Evolutionary conservation across 2,888 invertebrate species (phyloP).

Genomic region (Omphaloscelis lunosa): DNA sequence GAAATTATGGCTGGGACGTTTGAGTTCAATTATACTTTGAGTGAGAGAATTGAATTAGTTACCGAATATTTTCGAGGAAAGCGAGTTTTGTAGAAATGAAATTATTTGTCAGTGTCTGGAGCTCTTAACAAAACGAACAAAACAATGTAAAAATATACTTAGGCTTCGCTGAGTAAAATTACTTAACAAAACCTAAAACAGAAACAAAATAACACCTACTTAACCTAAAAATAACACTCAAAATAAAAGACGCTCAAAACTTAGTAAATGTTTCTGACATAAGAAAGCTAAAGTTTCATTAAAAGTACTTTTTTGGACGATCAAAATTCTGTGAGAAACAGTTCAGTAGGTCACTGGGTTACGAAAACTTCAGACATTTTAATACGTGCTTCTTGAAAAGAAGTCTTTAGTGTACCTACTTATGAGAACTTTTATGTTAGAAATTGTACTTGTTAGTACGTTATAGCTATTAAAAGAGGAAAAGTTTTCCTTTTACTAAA

Average conservation of each 20-base stretch:
- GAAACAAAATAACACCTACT: conserved; percentile 19
- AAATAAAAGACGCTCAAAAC: conserved; percentile 33
- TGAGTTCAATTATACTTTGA: conserved; percentile 39
- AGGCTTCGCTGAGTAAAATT: neutral
- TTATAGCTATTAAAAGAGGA: conserved; percentile 8
- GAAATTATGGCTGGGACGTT: conserved; percentile 31
- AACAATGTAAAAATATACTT: neutral
- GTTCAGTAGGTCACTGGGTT: conserved; percentile 58
- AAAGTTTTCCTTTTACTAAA: neutral
- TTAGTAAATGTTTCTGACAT: conserved; percentile 39
- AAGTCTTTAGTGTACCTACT: conserved; percentile 27
- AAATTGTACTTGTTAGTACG: conserved; percentile 4
- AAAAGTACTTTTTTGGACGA: conserved; percentile 49
- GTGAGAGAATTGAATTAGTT: conserved; percentile 26
- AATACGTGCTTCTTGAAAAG: conserved; percentile 43
- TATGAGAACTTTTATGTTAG: neutral
- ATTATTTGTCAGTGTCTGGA: neutral
- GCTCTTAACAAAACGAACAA: neutral
- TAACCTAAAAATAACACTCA: conserved; percentile 33
- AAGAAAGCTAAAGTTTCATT: conserved; percentile 50
- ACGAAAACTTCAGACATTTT: conserved; percentile 42
- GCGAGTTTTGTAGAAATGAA: neutral
- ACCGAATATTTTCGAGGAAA: conserved; percentile 13
- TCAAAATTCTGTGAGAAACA: conserved; percentile 39
- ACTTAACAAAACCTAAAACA: neutral